Base-by-base conservation (phyloP, 2,888 invertebrate genomes). In the Apamea monoglypha region DNA sequence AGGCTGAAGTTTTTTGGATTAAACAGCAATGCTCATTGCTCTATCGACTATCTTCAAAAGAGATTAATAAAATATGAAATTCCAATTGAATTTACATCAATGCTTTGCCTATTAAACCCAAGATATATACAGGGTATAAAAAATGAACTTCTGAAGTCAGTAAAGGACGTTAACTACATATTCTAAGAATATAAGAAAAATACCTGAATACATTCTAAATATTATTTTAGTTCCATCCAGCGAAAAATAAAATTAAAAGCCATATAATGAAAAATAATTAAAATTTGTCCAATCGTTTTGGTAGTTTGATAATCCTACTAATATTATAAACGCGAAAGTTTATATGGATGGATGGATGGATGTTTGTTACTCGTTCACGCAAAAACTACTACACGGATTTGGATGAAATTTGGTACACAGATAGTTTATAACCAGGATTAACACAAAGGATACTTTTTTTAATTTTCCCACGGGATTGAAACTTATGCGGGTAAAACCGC, bases 211-310 rank as follows among this genome's bases (percentile, higher is more conserved):
- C 25, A 25, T 14, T 40, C 7, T n/a, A 16, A 67, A 40, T n/a
- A 67, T 67, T n/a, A 67, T n/a, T 44, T 67, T 67, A 67, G 12
- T 10, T 67, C 8, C 44, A 29, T 44, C 18, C 18, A 47, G 14
- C 29, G 4, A 29, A 47, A 69, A 29, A 50, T 7, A 1, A 21
- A 53, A 29, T 44, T n/a, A 44, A n/a, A n/a, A n/a, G 5, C 21
- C 16, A 8, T 32, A 6, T 32, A 18, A 25, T 44, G 14, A 25
- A 47, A 53, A 50, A 40, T 6, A 32, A 44, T n/a, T 36, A 36
- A n/a, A n/a, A 76, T 61, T 21, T 18, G 16, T 25, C 12, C 16
- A 63, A 70, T 64, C 63, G 8, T 61, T 77, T 77, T 64, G 10
- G 5, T 29, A 77, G 44, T 69, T 63, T 77, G 21, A 69, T n/a